Percentiles rank a stretch among this genome's conserved stretches.
Conservation (phyloP, 2,113 vertebrate genomes). For the Alces alces region DNA sequence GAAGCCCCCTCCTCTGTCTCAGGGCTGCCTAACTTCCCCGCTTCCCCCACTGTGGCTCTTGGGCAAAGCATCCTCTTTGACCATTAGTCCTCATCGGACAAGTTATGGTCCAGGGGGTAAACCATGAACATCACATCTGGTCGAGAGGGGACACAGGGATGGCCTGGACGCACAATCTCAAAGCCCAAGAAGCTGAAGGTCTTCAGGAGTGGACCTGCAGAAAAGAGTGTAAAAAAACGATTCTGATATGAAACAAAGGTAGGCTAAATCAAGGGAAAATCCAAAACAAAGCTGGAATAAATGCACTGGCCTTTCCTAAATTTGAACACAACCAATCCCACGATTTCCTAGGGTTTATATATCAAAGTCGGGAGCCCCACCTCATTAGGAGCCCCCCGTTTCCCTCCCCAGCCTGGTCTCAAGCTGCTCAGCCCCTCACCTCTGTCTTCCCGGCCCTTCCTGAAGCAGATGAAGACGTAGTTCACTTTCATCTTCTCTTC, state of each 20-base stretch:
- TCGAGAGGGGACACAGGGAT: conserved; percentile 89
- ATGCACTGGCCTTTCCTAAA: neutral
- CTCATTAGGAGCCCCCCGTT: neutral
- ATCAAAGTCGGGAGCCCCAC: neutral
- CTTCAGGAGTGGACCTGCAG: conserved; percentile 91
- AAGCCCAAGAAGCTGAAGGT: conserved; percentile 99
- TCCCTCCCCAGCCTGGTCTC: neutral
- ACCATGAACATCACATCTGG: conserved; percentile 96
- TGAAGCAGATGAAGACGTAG: conserved; percentile 96
- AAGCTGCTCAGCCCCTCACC: conserved; percentile 79
- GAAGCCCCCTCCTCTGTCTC: conserved; percentile 53
- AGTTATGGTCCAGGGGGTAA: conserved; percentile 94
- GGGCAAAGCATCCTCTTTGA: conserved; percentile 66
- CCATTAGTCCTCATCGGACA: conserved; percentile 91
- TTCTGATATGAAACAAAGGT: neutral
- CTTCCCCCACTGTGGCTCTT: conserved; percentile 62
- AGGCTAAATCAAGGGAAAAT: neutral
- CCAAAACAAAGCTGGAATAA: neutral
- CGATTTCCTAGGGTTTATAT: neutral
- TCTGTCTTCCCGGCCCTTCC: conserved; percentile 95
- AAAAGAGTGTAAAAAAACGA: conserved; percentile 34
- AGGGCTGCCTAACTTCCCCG: conserved; percentile 74
- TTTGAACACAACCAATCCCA: no score
- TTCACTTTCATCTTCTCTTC: conserved; percentile 97
- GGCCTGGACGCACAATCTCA: conserved; percentile 94